phyloP scores from a whole-genome alignment of 2,113 vertebrate species.

The Dolichallabes microphthalmus region DNA sequence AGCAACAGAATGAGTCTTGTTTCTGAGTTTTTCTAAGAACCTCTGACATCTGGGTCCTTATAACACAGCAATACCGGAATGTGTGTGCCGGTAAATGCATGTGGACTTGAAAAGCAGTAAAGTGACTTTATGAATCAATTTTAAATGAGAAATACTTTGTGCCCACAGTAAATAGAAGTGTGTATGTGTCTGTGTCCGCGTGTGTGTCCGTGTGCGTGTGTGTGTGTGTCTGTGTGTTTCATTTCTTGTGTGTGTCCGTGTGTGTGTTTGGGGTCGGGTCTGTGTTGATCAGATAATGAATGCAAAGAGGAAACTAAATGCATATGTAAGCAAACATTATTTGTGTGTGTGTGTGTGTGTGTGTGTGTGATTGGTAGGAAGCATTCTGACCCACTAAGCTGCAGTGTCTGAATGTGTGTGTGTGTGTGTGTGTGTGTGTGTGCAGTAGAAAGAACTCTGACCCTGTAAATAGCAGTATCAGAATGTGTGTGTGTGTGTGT shows the following conservation, averaged over 20 bases:
- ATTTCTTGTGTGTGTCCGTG: too few relatives aligned
- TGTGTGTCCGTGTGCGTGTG: not conserved
- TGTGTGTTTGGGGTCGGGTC: too few relatives aligned
- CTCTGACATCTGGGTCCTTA: not conserved
- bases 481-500: not conserved
- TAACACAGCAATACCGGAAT: not conserved
- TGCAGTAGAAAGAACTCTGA: not conserved
- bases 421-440: not conserved
- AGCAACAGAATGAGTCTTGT: not conserved
- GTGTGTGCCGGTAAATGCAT: not conserved
- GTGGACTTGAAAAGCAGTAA: not conserved
- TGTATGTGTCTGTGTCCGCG: not conserved
- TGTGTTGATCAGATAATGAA: not conserved
- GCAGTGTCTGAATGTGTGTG: not conserved
- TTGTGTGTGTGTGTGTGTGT: conserved; percentile 5
- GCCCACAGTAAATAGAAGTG: not conserved
- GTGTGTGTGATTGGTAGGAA: not conserved
- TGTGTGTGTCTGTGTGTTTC: not conserved
- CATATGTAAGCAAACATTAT: not conserved
- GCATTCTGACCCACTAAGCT: too few relatives aligned
- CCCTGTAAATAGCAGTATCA: not conserved
- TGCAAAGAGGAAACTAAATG: not conserved
- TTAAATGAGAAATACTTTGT: not conserved
- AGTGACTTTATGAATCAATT: not conserved
- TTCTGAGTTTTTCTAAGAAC: not conserved